Conservation (phyloP, 2,888 invertebrate genomes). For the Mystacides longicornis region DNA sequence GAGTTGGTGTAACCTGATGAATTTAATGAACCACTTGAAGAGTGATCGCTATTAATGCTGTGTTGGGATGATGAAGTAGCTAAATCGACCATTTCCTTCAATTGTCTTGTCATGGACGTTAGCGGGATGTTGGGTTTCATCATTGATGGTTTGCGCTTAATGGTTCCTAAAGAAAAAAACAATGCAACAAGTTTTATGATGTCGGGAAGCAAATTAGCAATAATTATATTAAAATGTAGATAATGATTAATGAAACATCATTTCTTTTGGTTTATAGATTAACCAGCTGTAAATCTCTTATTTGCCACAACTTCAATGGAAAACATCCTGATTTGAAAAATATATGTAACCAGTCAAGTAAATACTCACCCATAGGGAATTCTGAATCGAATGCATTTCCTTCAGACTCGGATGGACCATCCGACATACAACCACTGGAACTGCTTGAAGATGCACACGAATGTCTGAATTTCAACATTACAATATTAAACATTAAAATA, state of each 20-base stretch:
- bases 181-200: too few relatives aligned
- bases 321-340: too few relatives aligned
- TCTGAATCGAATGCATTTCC: slow-evolving; percentile 65
- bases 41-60: slow-evolving; percentile 34
- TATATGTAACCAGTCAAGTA: background rate
- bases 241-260: too few relatives aligned
- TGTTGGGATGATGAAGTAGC: slow-evolving; percentile 24
- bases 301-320: too few relatives aligned
- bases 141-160: slow-evolving; percentile 87
- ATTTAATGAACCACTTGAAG: slow-evolving; percentile 33
- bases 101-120: slow-evolving; percentile 82
- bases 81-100: slow-evolving; percentile 82
- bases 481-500: too few relatives aligned
- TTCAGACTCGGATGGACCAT: slow-evolving; percentile 66
- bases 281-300: too few relatives aligned
- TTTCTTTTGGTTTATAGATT: too few relatives aligned
- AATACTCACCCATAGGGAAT: slow-evolving; percentile 58
- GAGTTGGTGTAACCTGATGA: slow-evolving; percentile 24
- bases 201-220: too few relatives aligned
- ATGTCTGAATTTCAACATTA: too few relatives aligned
- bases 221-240: too few relatives aligned
- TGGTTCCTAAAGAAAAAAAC: slow-evolving; percentile 54
- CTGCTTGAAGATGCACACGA: slow-evolving; percentile 79
- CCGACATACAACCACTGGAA: slow-evolving; percentile 79
- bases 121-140: slow-evolving; percentile 87